phyloP scores from a whole-genome alignment of 2,113 vertebrate genomes.

The Mormoops blainvillei region DNA sequence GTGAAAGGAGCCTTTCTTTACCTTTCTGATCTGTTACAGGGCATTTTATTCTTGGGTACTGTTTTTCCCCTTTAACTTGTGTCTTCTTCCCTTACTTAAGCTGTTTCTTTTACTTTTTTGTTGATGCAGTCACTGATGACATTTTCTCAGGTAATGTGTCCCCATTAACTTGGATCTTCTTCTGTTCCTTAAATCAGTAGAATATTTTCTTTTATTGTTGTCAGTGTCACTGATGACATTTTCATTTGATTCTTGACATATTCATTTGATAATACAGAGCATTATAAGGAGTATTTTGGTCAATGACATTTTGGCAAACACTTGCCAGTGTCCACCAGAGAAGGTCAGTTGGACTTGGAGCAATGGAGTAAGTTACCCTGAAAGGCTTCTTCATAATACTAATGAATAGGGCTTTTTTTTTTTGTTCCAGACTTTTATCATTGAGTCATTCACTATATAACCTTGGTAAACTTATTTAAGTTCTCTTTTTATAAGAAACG shows the following conservation, averaged over 20 bases:
- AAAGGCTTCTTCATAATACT: background rate
- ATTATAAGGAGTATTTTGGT: constrained; percentile 49
- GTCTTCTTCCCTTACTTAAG: background rate
- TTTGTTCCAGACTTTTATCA: background rate
- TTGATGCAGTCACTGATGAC: constrained; percentile 28
- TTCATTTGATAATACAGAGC: constrained; percentile 53
- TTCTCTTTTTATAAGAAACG: constrained; percentile 27
- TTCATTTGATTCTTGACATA: constrained; percentile 70
- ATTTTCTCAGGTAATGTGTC: constrained; percentile 43
- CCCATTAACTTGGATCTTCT: constrained; percentile 22
- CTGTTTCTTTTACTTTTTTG: constrained; percentile 3
- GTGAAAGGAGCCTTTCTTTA: background rate
- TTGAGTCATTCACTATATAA: background rate
- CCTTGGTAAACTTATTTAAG: constrained; percentile 37
- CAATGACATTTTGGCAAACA: constrained; percentile 68
- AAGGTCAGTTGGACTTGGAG: constrained; percentile 54
- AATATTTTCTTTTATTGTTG: constrained; percentile 57
- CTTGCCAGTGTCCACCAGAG: constrained; percentile 59
- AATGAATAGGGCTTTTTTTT: background rate
- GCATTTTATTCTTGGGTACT: background rate
- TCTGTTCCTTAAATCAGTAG: background rate
- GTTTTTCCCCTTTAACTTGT: background rate
- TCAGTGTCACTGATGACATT: constrained; percentile 64
- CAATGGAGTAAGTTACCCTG: constrained; percentile 25
- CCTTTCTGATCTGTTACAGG: background rate